A percentile compares a stretch with the other conserved stretches of the same genome.
These are phyloP conservation scores for Gymnodraco acuticeps DNA, from an alignment of 2,797 vertebrate genomes.

Conservation along the genomic window DNA sequence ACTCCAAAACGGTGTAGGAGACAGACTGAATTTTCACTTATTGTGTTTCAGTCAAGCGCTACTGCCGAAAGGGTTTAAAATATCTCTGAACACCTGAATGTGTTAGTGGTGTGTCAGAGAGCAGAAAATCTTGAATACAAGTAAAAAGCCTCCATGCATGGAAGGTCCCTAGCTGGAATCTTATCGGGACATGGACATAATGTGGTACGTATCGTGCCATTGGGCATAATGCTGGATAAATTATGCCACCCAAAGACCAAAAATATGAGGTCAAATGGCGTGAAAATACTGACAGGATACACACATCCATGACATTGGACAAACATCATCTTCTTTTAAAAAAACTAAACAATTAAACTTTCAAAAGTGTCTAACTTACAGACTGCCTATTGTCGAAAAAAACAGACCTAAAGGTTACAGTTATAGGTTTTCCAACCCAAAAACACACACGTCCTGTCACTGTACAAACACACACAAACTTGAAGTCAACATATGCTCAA, in stretches of 20 bases:
- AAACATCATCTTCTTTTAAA: neutral
- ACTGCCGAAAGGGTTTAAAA: neutral
- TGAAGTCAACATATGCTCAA: neutral
- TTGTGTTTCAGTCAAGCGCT: neutral
- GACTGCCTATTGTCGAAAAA: neutral
- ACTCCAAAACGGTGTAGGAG: too few species aligned
- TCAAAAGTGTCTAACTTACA: neutral
- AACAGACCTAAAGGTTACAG: neutral
- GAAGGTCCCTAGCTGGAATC: neutral
- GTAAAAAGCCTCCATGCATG: neutral
- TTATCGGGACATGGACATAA: neutral
- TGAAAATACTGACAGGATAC: slow-evolving; percentile 1
- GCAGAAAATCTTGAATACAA: neutral
- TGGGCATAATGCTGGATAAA: neutral
- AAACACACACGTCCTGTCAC: slow-evolving; percentile 4
- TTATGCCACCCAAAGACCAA: neutral
- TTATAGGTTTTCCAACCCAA: slow-evolving; percentile 2
- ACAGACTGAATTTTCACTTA: neutral
- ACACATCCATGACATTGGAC: neutral
- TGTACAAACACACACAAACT: slow-evolving; percentile 13
- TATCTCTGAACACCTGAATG: neutral
- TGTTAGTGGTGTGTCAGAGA: neutral
- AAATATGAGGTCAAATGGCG: neutral
- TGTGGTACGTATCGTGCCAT: neutral
- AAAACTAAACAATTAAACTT: neutral